Evolutionary conservation across 1,140 invertebrate species (phyloP), one percentile per base, ranked within the genome.

Genomic region (Drosophila murphyi): DNA sequence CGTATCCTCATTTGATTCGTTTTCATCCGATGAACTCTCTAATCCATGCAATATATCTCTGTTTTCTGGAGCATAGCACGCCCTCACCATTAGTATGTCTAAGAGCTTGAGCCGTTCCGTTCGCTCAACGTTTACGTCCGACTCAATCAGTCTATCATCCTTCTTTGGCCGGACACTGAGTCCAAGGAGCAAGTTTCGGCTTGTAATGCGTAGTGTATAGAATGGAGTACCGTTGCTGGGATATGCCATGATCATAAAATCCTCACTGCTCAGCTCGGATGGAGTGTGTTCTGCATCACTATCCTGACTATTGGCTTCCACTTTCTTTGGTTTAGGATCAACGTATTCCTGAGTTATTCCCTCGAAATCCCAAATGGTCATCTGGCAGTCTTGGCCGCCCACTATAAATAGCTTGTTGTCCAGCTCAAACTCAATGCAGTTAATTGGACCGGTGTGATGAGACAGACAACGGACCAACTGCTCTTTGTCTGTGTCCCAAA

Each of bases 311-410:
- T n/a, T 45, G 0, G 3, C 3, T 1, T 3, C 12, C 1, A 20
- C 20, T 20, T 20, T 2, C 12, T 59, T 85, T 1, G 0, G 7
- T 29, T 50, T 32, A 4, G 10, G 10, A 4, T 43, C 10, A 4
- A 41, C 29, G 4, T 62, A 67, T 6, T 73, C 51, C 5, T 50
- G 56, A 0, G 73, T 0, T 0, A 87, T 6, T 3, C 37, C 55
- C 2, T 83, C 67, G 57, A 87, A 88, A 39, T 87, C 72, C 83
- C 83, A 87, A 1, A 82, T 29, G 20, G 39, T 68, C 48, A 87
- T 1, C 48, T 48, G 54, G 7, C 82, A 76, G 5, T 82, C 80
- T 6, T 83, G 62, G 0, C 65, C 69, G 1, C 76, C 83, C 1
- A 68, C 80, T 8, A 76, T 37, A 8, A 87, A 67, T 0, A 88